phyloP scores from a whole-genome alignment of 2,797 vertebrate species.

The Tapera naevia region DNA sequence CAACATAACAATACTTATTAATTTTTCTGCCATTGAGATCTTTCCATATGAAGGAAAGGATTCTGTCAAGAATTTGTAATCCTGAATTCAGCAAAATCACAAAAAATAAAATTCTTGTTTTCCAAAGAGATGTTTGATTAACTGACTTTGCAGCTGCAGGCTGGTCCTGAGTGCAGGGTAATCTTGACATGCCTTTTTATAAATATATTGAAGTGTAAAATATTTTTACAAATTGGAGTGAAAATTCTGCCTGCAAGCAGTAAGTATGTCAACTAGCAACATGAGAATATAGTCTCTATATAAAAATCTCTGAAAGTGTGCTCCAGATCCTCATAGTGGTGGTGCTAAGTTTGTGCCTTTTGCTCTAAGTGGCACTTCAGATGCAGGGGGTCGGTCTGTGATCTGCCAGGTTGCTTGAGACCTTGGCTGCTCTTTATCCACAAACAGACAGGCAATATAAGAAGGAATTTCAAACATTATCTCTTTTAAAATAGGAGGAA shows the following conservation, averaged over 20 bases:
- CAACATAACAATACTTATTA: rapidly evolving
- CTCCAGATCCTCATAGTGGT: background rate
- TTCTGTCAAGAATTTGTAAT: background rate
- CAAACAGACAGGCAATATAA: background rate
- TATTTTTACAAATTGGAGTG: background rate
- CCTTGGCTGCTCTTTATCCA: background rate
- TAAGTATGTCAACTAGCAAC: background rate
- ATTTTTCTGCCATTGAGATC: background rate
- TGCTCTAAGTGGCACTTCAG: background rate
- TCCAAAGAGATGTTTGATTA: background rate
- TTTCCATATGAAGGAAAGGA: background rate
- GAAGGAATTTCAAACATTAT: background rate
- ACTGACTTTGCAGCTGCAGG: background rate
- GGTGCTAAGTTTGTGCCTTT: background rate
- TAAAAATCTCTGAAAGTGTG: background rate
- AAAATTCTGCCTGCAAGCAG: background rate
- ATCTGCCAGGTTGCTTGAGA: background rate
- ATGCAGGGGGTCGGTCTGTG: background rate
- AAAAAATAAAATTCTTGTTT: background rate
- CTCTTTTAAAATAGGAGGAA: background rate
- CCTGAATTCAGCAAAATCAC: background rate
- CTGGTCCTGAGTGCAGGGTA: background rate
- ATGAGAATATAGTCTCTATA: background rate
- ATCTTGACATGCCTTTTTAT: background rate
- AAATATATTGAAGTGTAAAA: background rate